A percentile compares a stretch with the other conserved stretches of the same genome.
phyloP scores from a whole-genome alignment of 2,113 vertebrate genomes.

The Ophthalmolycus amberensis region DNA sequence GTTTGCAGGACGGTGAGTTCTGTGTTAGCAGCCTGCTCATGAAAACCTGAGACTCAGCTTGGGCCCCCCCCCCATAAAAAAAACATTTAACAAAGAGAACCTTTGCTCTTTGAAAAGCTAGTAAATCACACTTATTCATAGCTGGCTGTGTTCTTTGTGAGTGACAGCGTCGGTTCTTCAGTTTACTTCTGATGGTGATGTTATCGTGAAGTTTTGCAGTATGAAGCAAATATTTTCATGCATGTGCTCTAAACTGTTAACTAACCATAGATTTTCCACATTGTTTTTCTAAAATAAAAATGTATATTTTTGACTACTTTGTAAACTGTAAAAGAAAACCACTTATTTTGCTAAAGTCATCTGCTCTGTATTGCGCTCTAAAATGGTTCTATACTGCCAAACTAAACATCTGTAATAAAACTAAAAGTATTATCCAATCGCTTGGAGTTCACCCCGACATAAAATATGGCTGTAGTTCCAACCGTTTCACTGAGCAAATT shows the following conservation, averaged over 20 bases:
- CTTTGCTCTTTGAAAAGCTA: constrained; percentile 38
- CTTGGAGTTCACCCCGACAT: not conserved
- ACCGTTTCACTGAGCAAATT: constrained; percentile 10
- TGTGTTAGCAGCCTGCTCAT: constrained; percentile 34
- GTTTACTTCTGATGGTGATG: not conserved
- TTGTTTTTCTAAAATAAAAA: too few relatives aligned
- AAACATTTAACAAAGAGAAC: constrained; percentile 50
- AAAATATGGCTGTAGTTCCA: constrained; percentile 23
- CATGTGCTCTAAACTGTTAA: not conserved
- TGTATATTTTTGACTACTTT: too few relatives aligned
- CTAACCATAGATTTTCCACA: not conserved
- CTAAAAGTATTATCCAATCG: not conserved
- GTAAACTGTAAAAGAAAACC: not conserved
- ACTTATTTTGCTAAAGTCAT: not conserved
- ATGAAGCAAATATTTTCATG: not conserved
- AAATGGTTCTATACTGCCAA: not conserved
- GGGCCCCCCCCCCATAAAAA: not conserved
- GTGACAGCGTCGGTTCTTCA: not conserved
- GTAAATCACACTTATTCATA: constrained; percentile 37
- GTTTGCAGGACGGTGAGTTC: constrained; percentile 38
- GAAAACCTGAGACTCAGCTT: constrained; percentile 38
- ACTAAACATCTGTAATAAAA: not conserved
- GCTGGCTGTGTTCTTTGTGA: constrained; percentile 13
- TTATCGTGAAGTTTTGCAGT: not conserved
- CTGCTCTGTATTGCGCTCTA: not conserved